Percentiles rank a stretch among this genome's conserved stretches.
phyloP scores from a whole-genome alignment of 1,140 invertebrate genomes.

The Eueides isabella region DNA sequence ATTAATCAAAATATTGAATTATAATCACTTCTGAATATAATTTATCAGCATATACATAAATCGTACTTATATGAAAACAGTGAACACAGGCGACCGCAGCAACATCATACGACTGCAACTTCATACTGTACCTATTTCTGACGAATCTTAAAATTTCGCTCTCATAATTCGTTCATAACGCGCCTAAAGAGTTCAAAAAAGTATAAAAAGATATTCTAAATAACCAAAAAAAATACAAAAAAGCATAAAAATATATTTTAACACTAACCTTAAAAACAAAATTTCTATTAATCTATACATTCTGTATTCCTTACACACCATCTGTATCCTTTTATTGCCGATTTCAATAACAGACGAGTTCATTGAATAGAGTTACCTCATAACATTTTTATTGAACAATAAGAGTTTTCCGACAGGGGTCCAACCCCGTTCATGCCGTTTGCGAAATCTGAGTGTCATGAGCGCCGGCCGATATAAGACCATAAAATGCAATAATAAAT shows the following conservation, averaged over 20 bases:
- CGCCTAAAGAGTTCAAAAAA: too few relatives aligned
- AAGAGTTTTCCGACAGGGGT: constrained; percentile 63
- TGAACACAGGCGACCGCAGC: too few relatives aligned
- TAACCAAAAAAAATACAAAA: too few relatives aligned
- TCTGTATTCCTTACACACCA: not conserved
- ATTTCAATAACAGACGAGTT: constrained; percentile 74
- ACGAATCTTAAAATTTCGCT: too few relatives aligned
- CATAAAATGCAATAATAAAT: not conserved
- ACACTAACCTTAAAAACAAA: not conserved
- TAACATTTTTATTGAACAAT: constrained; percentile 80
- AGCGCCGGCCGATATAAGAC: not conserved
- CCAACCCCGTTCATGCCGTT: constrained; percentile 15
- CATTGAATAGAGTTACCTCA: constrained; percentile 78
- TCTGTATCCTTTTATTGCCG: constrained; percentile 39
- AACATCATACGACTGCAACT: too few relatives aligned
- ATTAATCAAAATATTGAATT: too few relatives aligned
- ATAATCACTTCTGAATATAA: too few relatives aligned
- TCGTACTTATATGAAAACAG: too few relatives aligned
- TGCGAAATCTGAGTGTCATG: constrained; percentile 3
- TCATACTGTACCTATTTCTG: too few relatives aligned
- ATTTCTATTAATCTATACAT: not conserved
- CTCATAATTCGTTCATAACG: too few relatives aligned
- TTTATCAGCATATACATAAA: too few relatives aligned
- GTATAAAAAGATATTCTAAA: too few relatives aligned
- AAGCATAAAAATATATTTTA: not conserved